phyloP scores from a whole-genome alignment of 2,797 vertebrate genomes.

The Dendrocincla tyrannina region DNA sequence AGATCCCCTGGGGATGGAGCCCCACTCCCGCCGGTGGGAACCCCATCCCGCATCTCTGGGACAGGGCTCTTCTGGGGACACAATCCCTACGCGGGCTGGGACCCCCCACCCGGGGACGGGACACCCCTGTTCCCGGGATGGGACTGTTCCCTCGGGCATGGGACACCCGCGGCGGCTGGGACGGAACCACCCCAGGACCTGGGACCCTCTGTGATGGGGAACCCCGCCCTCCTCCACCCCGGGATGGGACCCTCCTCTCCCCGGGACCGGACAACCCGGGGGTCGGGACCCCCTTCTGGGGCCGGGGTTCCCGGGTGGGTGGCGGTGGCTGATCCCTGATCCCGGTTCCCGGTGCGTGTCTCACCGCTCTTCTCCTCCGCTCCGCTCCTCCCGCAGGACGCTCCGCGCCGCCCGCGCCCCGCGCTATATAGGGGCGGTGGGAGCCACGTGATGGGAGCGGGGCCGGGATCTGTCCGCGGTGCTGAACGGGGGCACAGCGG shows the following conservation, averaged over 20 bases:
- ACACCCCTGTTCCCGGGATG: background rate
- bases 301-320: background rate
- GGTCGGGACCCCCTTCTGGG: background rate
- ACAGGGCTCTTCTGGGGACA: background rate
- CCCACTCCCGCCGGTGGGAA: background rate
- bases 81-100: background rate
- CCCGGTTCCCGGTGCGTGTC: background rate
- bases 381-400: background rate
- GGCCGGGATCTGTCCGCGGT: constrained; percentile 10
- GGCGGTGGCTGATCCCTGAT: background rate
- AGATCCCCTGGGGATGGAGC: background rate
- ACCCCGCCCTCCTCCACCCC: no score
- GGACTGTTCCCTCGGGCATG: background rate
- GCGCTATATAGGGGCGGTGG: constrained; percentile 14
- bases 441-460: constrained; percentile 14
- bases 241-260: background rate
- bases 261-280: no score
- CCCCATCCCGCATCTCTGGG: no score
- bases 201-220: background rate
- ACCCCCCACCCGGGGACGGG: no score
- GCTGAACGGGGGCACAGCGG: background rate
- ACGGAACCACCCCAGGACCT: background rate
- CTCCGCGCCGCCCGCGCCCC: background rate
- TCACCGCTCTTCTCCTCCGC: background rate
- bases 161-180: background rate